Base-by-base conservation (phyloP, 1,140 invertebrate genomes). In the Apis cerana region DNA sequence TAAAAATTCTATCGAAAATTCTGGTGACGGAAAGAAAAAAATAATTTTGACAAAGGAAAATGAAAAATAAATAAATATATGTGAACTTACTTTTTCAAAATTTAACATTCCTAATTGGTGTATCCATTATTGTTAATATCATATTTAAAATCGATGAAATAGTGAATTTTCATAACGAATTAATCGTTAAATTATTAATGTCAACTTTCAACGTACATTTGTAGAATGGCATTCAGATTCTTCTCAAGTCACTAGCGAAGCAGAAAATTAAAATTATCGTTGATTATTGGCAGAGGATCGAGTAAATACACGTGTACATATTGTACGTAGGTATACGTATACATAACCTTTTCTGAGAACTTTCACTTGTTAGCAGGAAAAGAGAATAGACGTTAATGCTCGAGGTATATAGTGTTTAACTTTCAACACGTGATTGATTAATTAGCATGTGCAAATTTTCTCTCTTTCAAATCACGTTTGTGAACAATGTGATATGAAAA, bases 351-450 rank as follows among this genome's bases (percentile, higher is more conserved):
- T 17, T 72, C 59, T 19, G 21, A 48, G 27, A 80, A 72, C 78
- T 80, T 80, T 80, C 78, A 80, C 78, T 80, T 64, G 78, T 74
- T 64, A 69, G 15, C 67, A 19, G 52, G 23, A 54, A 71, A 58
- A 70, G 56, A 80, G n/a, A 80, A 64, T 62, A 27, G 21, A n/a
- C 23, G 50, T 23, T 64, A 64, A 74, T 80, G 27, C 23, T 74
- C 58, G 15, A n/a, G 15, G 50, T 21, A 13, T 21, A 13, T 27
- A 17, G 11, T 33, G 27, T 13, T 74, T 71, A 80, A 33, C 78
- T 74, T 72, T 80, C 69, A 62, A 64, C 69, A 17, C 9, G 50
- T 52, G 48, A 80, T 48, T 48, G 54, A 71, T 71, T 61, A 43
- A 54, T 50, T 74, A 74, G 54, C 15, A n/a, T 13, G 27, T 72